Base-by-base conservation (phyloP, 2,797 vertebrate genomes). In the Alcedo quadribrachys region DNA sequence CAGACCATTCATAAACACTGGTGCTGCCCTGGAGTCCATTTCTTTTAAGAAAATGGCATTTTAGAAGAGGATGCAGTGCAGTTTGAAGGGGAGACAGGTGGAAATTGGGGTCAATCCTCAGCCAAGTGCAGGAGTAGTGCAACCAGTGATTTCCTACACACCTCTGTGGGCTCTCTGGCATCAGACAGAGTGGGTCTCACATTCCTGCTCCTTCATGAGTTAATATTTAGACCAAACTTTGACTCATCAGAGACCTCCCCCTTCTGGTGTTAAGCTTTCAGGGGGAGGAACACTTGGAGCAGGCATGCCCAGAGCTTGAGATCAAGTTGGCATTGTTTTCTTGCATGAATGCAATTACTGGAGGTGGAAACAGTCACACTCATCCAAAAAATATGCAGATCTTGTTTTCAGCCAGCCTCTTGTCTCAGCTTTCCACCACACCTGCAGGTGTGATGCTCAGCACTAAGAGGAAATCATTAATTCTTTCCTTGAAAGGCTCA, bases 401-500 rank as follows among this genome's bases (percentile, higher is more conserved):
- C 20, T 84, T 82, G 24, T 18, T 87, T 92, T 87, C 65, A 85
- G 60, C 5, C 40, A 71, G 45, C 53, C 28, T 90, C 57, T 77
- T 68, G 21, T 62, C 74, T 67, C 43, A 82, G 48, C 53, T 67
- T 86, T 82, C 25, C 5, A 20, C 24, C 40, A 82, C 19, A 82
- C 53, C 71, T 94, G 62, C 73, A 58, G 50, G 17, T 93, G 37
- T 78, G 66, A 63, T 93, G 82, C 65, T 85, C 57, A 50, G 78
- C 65, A 80, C 53, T 84, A 61, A 85, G 77, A 89, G 33, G 71
- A 90, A 85, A 93, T 90, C 50, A 95, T 95, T 93, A 93, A 82
- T 95, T 92, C 86, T 90, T 95, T 74, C 42, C 75, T 90, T 89
- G 88, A 94, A 90, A 90, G 25, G 58, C 87, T 94, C 50, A 75